Base-by-base conservation (phyloP, 2,888 invertebrate species). In the Noctua comes region DNA sequence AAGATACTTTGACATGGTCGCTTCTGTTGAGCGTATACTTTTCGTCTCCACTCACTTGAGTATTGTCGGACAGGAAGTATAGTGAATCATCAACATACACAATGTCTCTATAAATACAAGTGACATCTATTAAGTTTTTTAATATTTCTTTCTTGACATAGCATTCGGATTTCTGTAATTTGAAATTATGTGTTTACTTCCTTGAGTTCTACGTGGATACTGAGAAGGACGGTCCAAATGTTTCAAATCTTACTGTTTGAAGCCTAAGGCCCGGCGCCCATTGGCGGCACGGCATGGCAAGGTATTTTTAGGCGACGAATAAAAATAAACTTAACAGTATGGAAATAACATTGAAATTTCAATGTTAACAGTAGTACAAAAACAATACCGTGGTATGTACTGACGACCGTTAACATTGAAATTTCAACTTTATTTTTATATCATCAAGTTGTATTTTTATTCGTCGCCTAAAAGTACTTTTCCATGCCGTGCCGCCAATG, bases 1-100 rank as follows among this genome's bases (percentile, higher is more conserved):
- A 98, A 13, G 96, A 95, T 0, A 98, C 98, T 89, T 97, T 97
- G 7, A 98, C 98, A 91, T 98, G 98, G 93, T 98, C 98, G 80
- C 98, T 98, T 65, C 96, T 93, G 81, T 96, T 97, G 64, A 98
- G 94, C 27, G 96, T 95, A 91, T 98, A 98, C 6, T 95, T 96
- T 13, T 97, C 97, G 70, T 97, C 97, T 0, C 97, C 97, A 59
- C 94, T 94, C 0, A 97, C 96, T 0, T 96, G 96, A 0, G 95
- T 95, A 0, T 97, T 94, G 7, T 96, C 92, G 0, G 97, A 97
- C 65, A 95, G 95, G 27, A 97, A 96, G 77, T 96, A 96, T 79
- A 95, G 97, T 91, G 59, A 31, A 70, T 98, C 98, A 80, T 97
- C 97, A 54, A 97, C 95, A 84, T 98, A 97, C 62, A 98, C 91